A percentile compares a stretch with the other conserved stretches of the same genome.
These are phyloP conservation scores for Pandemis corylana DNA, from an alignment of 2,888 invertebrate genomes.

Conservation along the genomic window DNA sequence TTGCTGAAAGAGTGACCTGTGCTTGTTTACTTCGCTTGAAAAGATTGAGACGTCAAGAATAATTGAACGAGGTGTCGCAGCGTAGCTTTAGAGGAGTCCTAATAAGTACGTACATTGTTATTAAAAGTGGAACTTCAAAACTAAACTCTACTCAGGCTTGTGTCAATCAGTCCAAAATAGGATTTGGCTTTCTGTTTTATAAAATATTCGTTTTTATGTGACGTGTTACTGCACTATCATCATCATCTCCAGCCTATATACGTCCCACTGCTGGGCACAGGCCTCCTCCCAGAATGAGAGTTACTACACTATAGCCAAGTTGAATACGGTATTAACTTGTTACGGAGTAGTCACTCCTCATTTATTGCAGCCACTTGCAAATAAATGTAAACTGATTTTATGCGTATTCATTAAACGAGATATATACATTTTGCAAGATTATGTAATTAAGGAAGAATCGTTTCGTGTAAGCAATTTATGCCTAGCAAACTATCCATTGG, in stretches of 20 bases:
- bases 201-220: no score
- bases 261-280: no score
- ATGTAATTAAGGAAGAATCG: no score
- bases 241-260: no score
- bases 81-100: background rate
- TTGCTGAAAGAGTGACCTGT: conserved; percentile 48
- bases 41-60: conserved; percentile 17
- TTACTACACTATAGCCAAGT: no score
- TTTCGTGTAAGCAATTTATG: no score
- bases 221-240: no score
- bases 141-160: background rate
- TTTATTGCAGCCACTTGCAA: background rate
- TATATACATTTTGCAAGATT: no score
- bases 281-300: no score
- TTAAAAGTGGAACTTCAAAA: background rate
- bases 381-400: conserved; percentile 43
- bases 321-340: background rate
- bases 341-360: background rate
- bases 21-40: conserved; percentile 15
- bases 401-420: no score
- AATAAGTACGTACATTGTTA: background rate
- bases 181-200: background rate
- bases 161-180: background rate
- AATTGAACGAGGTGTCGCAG: background rate
- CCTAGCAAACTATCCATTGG: background rate